These are phyloP conservation scores for Choristoneura fumiferana DNA, from an alignment of 1,140 invertebrate species.

Conservation along the genomic window DNA sequence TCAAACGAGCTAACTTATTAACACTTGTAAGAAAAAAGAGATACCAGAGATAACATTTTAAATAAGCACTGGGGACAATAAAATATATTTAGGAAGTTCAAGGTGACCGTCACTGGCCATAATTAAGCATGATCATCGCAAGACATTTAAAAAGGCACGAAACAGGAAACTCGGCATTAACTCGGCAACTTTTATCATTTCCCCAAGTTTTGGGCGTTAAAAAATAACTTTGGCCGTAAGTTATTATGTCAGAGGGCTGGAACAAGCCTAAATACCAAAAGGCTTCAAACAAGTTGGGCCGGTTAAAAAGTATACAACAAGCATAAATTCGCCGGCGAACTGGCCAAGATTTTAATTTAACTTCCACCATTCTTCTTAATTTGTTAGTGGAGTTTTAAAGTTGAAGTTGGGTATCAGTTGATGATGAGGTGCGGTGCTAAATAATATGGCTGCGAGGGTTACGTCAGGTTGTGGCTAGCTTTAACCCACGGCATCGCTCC, in stretches of 20 bases:
- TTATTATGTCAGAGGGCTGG: slow-evolving; percentile 23
- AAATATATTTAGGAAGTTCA: slow-evolving; percentile 11
- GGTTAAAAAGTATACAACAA: slow-evolving; percentile 44
- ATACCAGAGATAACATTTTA: too few relatives aligned
- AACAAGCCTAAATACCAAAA: slow-evolving; percentile 22
- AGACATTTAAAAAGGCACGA: slow-evolving; percentile 17
- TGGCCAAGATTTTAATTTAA: slow-evolving; percentile 64
- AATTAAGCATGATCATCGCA: slow-evolving; percentile 13
- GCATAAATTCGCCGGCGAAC: slow-evolving; percentile 43
- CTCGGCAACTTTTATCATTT: slow-evolving; percentile 10
- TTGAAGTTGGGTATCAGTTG: slow-evolving; percentile 28
- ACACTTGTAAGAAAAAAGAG: too few relatives aligned
- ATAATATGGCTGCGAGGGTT: slow-evolving; percentile 16
- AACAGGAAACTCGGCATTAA: slow-evolving; percentile 17
- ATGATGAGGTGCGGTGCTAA: slow-evolving; percentile 21
- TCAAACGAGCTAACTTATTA: too few relatives aligned
- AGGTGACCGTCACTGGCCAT: slow-evolving; percentile 5
- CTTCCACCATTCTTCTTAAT: slow-evolving; percentile 65
- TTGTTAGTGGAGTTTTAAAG: slow-evolving; percentile 54
- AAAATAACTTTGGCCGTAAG: slow-evolving; percentile 21
- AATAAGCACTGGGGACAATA: background rate
- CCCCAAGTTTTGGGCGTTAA: slow-evolving; percentile 15
- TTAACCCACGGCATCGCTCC: too few relatives aligned
- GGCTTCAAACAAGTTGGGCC: slow-evolving; percentile 18
- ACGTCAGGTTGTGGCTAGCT: slow-evolving; percentile 16